A percentile compares a stretch with the other conserved stretches of the same genome.
phyloP scores from a whole-genome alignment of 1,140 invertebrate genomes.

The Tenebrio molitor region DNA sequence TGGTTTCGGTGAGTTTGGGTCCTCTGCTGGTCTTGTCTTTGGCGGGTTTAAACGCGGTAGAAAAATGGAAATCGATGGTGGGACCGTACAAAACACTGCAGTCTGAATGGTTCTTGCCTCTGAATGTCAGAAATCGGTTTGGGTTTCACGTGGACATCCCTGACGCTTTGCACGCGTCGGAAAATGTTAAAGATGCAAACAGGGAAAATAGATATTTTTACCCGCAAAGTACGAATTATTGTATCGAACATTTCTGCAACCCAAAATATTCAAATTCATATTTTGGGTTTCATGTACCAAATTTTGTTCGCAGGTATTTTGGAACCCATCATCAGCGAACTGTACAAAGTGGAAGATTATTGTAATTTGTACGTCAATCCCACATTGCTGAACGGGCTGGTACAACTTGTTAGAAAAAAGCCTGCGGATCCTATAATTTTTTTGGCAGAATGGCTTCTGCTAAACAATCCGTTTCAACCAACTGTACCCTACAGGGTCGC shows the following conservation, averaged over 20 bases:
- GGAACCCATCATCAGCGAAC: slow-evolving; percentile 71
- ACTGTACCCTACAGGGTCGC: slow-evolving; percentile 65
- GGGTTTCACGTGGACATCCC: slow-evolving; percentile 70
- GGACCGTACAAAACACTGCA: slow-evolving; percentile 74
- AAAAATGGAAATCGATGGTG: slow-evolving; percentile 79
- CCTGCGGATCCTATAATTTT: slow-evolving; percentile 82
- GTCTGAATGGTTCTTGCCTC: slow-evolving; percentile 79
- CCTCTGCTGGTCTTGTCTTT: slow-evolving; percentile 80
- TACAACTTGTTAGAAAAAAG: slow-evolving; percentile 77
- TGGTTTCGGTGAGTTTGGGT: slow-evolving; percentile 82
- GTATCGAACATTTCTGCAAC: slow-evolving; percentile 4
- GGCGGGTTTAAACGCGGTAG: slow-evolving; percentile 75
- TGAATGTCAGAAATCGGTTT: slow-evolving; percentile 80
- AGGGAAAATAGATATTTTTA: slow-evolving; percentile 93
- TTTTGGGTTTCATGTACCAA: background rate
- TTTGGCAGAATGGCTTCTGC: slow-evolving; percentile 82
- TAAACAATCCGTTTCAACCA: slow-evolving; percentile 84
- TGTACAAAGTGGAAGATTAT: slow-evolving; percentile 75
- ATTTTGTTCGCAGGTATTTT: slow-evolving; percentile 70
- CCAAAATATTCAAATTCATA: slow-evolving; percentile 15
- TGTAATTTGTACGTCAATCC: slow-evolving; percentile 76
- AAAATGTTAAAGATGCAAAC: slow-evolving; percentile 77
- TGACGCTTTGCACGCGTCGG: slow-evolving; percentile 89
- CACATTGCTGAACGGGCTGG: slow-evolving; percentile 76
- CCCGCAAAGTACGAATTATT: slow-evolving; percentile 77